These are phyloP conservation scores for Sipha flava DNA, from an alignment of 1,140 invertebrate genomes.

Conservation along the genomic window DNA sequence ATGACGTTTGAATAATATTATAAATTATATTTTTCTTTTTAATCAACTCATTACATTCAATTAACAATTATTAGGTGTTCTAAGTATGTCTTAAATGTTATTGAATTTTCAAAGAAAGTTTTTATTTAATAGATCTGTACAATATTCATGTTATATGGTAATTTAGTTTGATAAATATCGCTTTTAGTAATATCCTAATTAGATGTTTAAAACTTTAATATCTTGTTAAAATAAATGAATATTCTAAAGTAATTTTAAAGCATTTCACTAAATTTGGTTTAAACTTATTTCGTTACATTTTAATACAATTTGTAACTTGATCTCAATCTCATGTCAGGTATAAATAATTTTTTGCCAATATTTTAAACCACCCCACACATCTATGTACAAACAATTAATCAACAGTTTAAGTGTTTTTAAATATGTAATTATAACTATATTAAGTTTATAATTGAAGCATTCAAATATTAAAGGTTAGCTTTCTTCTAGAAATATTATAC, in stretches of 20 bases:
- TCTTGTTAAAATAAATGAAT: conserved; percentile 3
- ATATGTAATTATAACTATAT: background rate
- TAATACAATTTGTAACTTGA: conserved; percentile 12
- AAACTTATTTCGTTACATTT: conserved; percentile 21
- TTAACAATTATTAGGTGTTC: background rate
- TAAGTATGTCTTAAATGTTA: background rate
- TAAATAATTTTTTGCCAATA: too few species aligned
- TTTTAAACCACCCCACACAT: too few species aligned
- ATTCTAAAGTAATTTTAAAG: background rate
- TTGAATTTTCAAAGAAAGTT: background rate
- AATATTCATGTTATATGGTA: background rate
- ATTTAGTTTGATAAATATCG: background rate
- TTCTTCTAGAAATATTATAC: too few species aligned
- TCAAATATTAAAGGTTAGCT: background rate
- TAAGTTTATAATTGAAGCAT: background rate
- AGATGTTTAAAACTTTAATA: background rate
- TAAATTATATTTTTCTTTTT: background rate
- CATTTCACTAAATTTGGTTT: background rate
- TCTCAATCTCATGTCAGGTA: background rate
- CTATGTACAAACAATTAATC: too few species aligned
- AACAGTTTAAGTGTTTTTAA: too few species aligned
- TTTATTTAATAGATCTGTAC: background rate
- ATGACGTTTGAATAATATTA: background rate
- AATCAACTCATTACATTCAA: background rate
- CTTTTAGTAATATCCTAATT: background rate